Conservation (phyloP, 2,797 vertebrate species). For the Hafferia zeledoni region DNA sequence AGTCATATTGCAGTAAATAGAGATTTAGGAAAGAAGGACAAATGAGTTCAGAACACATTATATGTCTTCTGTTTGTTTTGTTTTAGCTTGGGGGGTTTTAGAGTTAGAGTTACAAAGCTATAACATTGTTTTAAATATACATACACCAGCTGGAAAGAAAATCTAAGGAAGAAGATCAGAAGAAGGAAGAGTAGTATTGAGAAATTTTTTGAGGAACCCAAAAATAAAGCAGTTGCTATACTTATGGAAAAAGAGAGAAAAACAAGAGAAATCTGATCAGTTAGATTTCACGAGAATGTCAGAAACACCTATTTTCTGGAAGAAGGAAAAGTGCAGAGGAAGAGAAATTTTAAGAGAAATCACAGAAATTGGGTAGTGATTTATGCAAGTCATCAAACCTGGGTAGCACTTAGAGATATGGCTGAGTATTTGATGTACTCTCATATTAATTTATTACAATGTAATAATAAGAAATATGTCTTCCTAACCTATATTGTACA, state of each 20-base stretch:
- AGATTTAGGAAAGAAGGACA: not conserved
- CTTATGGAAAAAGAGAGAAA: not conserved
- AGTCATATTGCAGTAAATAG: not conserved
- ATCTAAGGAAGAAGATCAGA: not conserved
- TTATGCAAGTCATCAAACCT: not conserved
- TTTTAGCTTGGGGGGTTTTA: not conserved
- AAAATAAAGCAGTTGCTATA: not conserved
- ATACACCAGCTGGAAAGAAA: not conserved
- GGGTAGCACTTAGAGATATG: not conserved
- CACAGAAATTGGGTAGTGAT: not conserved
- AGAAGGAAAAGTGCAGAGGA: not conserved
- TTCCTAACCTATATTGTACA: not conserved
- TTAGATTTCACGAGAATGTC: not conserved
- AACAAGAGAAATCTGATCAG: not conserved
- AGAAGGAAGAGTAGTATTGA: not conserved
- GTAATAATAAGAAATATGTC: not conserved
- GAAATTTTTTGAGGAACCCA: not conserved
- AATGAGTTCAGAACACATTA: not conserved
- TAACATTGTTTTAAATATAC: not conserved
- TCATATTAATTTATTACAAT: not conserved
- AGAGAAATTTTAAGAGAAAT: not conserved
- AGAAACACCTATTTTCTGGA: not conserved
- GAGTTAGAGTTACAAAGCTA: not conserved
- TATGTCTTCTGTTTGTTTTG: not conserved
- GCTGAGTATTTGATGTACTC: not conserved